These are phyloP conservation scores for Phalera bucephala DNA, from an alignment of 2,888 invertebrate species.

Conservation along the genomic window DNA sequence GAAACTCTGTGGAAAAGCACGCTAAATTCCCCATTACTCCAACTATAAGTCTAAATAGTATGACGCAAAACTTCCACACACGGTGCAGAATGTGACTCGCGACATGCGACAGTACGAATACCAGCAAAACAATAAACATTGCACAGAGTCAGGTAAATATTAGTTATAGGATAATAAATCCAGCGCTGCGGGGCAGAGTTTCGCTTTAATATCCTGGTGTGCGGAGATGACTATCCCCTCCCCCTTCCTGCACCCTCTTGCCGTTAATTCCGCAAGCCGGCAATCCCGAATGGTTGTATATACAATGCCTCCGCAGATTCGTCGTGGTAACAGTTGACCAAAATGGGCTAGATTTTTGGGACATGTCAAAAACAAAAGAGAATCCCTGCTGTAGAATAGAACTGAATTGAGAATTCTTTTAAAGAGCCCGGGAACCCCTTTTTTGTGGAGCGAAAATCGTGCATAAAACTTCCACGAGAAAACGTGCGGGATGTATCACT, in stretches of 20 bases:
- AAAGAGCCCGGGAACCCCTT: too few relatives aligned
- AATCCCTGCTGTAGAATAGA: too few relatives aligned
- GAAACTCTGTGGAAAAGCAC: too few relatives aligned
- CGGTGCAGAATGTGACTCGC: not conserved
- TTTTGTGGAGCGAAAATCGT: too few relatives aligned
- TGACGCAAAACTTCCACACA: conserved; percentile 1
- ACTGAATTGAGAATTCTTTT: too few relatives aligned
- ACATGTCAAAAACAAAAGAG: not conserved
- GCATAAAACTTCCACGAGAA: too few relatives aligned
- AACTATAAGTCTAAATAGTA: too few relatives aligned
- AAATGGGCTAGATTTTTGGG: not conserved
- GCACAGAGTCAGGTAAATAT: conserved; percentile 45
- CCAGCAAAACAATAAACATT: conserved; percentile 23
- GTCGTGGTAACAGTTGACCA: not conserved
- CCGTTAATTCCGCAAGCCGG: not conserved
- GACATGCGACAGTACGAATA: too few relatives aligned
- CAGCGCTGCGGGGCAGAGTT: conserved; percentile 27
- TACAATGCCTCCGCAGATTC: not conserved
- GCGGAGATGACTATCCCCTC: conserved; percentile 23
- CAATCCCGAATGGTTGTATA: not conserved
- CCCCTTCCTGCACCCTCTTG: not conserved
- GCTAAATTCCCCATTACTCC: too few relatives aligned
- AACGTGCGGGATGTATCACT: too few relatives aligned
- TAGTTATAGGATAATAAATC: conserved; percentile 50
- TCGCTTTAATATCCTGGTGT: conserved; percentile 49